Evolutionary conservation across 2,888 invertebrate genomes (phyloP).

Genomic region (Nycteola revayana): DNA sequence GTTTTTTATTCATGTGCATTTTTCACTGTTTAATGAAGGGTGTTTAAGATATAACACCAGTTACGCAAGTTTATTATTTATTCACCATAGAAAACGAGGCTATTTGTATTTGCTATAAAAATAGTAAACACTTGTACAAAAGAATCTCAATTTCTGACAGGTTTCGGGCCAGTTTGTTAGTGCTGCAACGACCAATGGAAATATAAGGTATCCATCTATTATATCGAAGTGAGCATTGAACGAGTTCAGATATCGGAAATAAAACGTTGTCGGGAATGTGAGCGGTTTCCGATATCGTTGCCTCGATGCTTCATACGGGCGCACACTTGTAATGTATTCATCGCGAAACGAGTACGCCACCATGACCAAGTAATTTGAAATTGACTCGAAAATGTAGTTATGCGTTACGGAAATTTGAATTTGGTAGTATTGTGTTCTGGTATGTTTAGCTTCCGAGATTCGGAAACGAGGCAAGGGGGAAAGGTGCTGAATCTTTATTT

Average conservation of each 20-base stretch:
- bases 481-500: no score
- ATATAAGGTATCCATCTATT: conserved; percentile 35
- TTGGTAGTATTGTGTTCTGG: background rate
- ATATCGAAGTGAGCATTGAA: conserved; percentile 45
- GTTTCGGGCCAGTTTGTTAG: conserved; percentile 20
- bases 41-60: no score
- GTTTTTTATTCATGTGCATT: no score
- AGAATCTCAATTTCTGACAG: conserved; percentile 10
- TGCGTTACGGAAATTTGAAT: conserved; percentile 8
- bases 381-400: conserved; percentile 20
- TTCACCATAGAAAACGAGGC: no score
- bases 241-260: conserved; percentile 46
- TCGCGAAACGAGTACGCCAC: conserved; percentile 17
- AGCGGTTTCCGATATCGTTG: conserved; percentile 40
- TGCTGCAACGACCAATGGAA: conserved; percentile 18
- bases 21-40: no score
- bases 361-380: conserved; percentile 9
- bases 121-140: background rate
- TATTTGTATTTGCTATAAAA: no score
- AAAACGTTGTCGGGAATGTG: conserved; percentile 42
- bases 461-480: background rate
- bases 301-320: conserved; percentile 32
- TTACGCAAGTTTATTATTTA: no score
- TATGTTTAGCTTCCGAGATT: background rate
- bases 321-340: conserved; percentile 39